Evolutionary conservation across 2,113 vertebrate species (phyloP).

Genomic region (Xiphophorus hellerii): DNA sequence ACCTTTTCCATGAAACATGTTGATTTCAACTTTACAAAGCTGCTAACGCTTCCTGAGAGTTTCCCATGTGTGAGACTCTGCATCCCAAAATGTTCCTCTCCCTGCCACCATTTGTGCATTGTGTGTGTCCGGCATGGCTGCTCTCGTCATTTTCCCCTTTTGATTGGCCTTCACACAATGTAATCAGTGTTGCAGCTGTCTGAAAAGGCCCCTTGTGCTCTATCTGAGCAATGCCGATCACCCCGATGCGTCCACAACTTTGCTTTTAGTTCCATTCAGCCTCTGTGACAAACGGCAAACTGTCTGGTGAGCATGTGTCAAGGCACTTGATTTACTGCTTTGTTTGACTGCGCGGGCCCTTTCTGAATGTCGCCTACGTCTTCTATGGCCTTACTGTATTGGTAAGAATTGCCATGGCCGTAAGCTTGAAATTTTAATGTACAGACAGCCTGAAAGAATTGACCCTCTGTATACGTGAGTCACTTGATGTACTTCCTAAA

Average conservation of each 20-base stretch:
- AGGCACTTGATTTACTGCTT: constrained; percentile 81
- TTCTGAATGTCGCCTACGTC: constrained; percentile 64
- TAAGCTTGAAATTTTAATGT: constrained; percentile 77
- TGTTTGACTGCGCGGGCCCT: constrained; percentile 72
- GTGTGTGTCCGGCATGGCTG: constrained; percentile 75
- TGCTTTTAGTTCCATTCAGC: constrained; percentile 80
- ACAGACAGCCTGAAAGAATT: constrained; percentile 64
- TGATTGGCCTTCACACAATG: constrained; percentile 82
- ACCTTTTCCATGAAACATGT: neutral
- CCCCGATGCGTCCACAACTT: constrained; percentile 72
- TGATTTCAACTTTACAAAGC: neutral
- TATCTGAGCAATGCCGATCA: constrained; percentile 75
- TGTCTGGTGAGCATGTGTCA: constrained; percentile 81
- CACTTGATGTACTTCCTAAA: constrained; percentile 40
- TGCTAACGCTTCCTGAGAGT: constrained; percentile 18
- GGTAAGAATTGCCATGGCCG: constrained; percentile 73
- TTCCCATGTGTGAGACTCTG: constrained; percentile 49
- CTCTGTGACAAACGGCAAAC: constrained; percentile 79
- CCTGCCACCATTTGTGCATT: constrained; percentile 75
- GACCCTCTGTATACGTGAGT: constrained; percentile 47
- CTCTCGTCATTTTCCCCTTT: constrained; percentile 80
- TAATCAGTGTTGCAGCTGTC: constrained; percentile 79
- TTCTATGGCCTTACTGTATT: constrained; percentile 69
- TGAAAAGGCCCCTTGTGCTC: constrained; percentile 82
- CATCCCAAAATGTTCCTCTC: constrained; percentile 60